Evolutionary conservation across 2,888 invertebrate genomes (phyloP).

Genomic region (Glaucopsyche alexis): DNA sequence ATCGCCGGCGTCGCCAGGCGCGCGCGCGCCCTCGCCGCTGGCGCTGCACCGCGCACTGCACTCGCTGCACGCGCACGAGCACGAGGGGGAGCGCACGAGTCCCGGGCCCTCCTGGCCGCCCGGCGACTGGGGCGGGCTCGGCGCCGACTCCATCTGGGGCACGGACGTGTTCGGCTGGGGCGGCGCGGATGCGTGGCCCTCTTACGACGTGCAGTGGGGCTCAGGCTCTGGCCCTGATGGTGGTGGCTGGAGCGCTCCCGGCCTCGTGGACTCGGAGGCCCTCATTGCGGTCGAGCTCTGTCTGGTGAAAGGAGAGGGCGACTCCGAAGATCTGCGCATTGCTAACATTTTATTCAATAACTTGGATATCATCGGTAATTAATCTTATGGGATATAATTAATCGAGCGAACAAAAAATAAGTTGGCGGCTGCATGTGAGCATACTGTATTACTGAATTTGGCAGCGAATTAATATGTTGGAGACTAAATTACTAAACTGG

Average conservation of each 20-base stretch:
- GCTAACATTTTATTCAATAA: constrained; percentile 96
- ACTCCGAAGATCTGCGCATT: constrained; percentile 82
- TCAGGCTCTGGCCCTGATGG: constrained; percentile 82
- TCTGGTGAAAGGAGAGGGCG: constrained; percentile 68
- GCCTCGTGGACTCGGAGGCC: constrained; percentile 90
- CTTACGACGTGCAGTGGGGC: constrained; percentile 86
- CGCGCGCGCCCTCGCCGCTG: constrained; percentile 86
- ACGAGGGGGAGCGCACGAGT: constrained; percentile 50
- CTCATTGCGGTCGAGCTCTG: constrained; percentile 83
- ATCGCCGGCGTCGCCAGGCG: constrained; percentile 85
- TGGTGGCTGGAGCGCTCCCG: constrained; percentile 83
- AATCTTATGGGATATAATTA: no score
- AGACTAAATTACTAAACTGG: no score
- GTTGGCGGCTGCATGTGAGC: no score
- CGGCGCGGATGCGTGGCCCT: constrained; percentile 82
- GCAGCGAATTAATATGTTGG: no score
- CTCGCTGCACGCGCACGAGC: constrained; percentile 72
- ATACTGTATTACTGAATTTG: no score
- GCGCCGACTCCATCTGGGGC: constrained; percentile 72
- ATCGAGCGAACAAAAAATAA: no score
- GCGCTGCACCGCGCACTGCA: constrained; percentile 77
- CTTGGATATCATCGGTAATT: constrained; percentile 93
- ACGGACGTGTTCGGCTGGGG: constrained; percentile 87
- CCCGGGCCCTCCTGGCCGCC: constrained; percentile 49
- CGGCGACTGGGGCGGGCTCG: constrained; percentile 37